phyloP scores from a whole-genome alignment of 2,113 vertebrate genomes.

The Psilopogon haemacephalus region DNA sequence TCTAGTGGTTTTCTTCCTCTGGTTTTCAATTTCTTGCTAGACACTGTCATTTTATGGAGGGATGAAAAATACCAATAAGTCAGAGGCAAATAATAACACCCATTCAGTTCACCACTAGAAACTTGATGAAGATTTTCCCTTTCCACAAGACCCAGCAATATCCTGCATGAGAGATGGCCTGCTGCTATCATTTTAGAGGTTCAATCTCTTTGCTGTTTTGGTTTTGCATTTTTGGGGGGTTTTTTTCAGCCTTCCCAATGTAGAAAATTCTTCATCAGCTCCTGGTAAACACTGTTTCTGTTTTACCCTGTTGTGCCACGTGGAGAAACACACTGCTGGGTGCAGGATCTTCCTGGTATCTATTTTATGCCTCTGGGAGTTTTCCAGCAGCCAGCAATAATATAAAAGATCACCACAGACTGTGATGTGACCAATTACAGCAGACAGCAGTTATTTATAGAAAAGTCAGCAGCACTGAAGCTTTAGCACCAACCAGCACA shows the following conservation, averaged over 20 bases:
- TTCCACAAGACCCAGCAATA: slow-evolving; percentile 24
- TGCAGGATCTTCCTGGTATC: slow-evolving; percentile 41
- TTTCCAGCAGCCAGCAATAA: slow-evolving; percentile 62
- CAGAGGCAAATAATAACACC: slow-evolving; percentile 41
- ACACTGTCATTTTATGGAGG: slow-evolving; percentile 45
- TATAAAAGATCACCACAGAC: slow-evolving; percentile 31
- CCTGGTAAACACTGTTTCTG: slow-evolving; percentile 22
- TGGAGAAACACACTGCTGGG: slow-evolving; percentile 18
- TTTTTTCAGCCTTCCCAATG: background rate
- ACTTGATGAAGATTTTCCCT: background rate
- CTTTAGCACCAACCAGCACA: slow-evolving; percentile 40
- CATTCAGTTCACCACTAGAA: slow-evolving; percentile 8
- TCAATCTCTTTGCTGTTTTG: background rate
- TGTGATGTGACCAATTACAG: slow-evolving; percentile 58
- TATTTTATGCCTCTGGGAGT: slow-evolving; percentile 46
- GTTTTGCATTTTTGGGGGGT: background rate
- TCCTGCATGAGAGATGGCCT: slow-evolving; percentile 11
- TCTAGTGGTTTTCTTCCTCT: background rate
- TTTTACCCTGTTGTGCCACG: slow-evolving; percentile 17
- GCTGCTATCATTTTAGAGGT: slow-evolving; percentile 41
- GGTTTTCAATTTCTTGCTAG: slow-evolving; percentile 21
- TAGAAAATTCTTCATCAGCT: slow-evolving; percentile 45
- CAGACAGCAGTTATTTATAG: slow-evolving; percentile 65
- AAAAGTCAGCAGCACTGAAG: slow-evolving; percentile 30
- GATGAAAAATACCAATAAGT: slow-evolving; percentile 6